Evolutionary conservation across 2,888 invertebrate species (phyloP), one percentile per base, ranked within the genome.

Genomic region (Pocota personata): DNA sequence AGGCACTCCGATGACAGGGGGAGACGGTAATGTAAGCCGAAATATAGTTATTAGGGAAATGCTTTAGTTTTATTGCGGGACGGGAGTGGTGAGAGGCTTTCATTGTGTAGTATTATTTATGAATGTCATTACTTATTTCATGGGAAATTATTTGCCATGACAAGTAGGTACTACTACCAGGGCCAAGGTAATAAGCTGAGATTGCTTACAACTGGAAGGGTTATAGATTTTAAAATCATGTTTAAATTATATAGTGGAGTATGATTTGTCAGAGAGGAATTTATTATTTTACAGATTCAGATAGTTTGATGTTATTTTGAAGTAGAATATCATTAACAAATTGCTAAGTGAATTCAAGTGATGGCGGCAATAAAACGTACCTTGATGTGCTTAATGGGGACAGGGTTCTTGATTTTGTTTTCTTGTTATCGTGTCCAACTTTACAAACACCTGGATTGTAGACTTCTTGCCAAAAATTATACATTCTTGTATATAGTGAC

Each of bases 61-160:
- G 30, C 48, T 66, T 66, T 37, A 48, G 48, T 67, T 58, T 57
- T 58, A 57, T 27, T 43, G n/a, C 27, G 40, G 66, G 14, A 57
- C 27, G 46, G 16, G 27, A 64, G 5, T 37, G 14, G 12, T 55
- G 24, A 66, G 55, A 50, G 76, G 27, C 21, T 69, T 40, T 30
- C 66, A 30, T 62, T 67, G 46, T 57, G 35, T 37, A 21, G 57
- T 30, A 50, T 76, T 76, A 76, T 76, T 67, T 76, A 76, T 58
- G 55, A 46, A 66, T 66, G 66, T 24, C 37, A 37, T 76, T 37
- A 24, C 58, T 21, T 27, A 46, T 35, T 46, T 32, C 55, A 2
- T 24, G 14, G 60, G 24, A 48, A 46, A 27, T 57, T 64, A 35
- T 46, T 57, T 57, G 1, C 46, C 55, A 58, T 76, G 64, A 58